Base-by-base conservation (phyloP, 2,888 invertebrate species). In the Drosophila trichaetosa region DNA sequence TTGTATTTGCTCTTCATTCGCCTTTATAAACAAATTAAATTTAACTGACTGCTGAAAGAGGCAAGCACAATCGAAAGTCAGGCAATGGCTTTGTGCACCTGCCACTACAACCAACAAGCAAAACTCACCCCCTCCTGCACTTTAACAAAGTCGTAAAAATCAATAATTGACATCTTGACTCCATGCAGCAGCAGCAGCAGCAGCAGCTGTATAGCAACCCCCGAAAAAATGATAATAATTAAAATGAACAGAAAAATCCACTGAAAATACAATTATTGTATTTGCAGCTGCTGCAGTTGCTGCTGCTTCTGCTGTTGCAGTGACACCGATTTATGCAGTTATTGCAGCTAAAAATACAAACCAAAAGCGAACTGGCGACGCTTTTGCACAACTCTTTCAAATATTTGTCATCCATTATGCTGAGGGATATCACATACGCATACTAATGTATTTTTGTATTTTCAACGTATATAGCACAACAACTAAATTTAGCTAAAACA, bases 131-230 rank as follows among this genome's bases (percentile, higher is more conserved):
- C 36, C 29, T 13, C 34, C 49, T 18, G 29, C 34, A 18, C 48
- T 21, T 29, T 3, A 70, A 49, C 51, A 46, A 34, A 59, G 52
- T 54, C 67, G 71, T 71, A 78, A 84, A 84, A 84, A 84, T 84
- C 83, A 82, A 84, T 84, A 84, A 73, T 60, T 79, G 73, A 79
- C 79, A 79, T 87, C 76, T 76, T 79, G 69, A 72, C 83, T 75
- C 64, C 67, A 40, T 65, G 61, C 73, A 61, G 49, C 51, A 62
- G 48, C 51, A 70, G 77, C 49, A 56, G 24, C 27, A 27, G 38
- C 46, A 36, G 53, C 27, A 31, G 56, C 21, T 40, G 48, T 38
- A 16, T 27, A 57, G 48, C 52, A 42, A 42, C 40, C 51, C 6
- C 21, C 33, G 2, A 10, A 59, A 68, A 61, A 29, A 40, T 56